Evolutionary conservation across 2,888 invertebrate genomes (phyloP), one percentile per base, ranked within the genome.

Genomic region (Falcaria lacertinaria): DNA sequence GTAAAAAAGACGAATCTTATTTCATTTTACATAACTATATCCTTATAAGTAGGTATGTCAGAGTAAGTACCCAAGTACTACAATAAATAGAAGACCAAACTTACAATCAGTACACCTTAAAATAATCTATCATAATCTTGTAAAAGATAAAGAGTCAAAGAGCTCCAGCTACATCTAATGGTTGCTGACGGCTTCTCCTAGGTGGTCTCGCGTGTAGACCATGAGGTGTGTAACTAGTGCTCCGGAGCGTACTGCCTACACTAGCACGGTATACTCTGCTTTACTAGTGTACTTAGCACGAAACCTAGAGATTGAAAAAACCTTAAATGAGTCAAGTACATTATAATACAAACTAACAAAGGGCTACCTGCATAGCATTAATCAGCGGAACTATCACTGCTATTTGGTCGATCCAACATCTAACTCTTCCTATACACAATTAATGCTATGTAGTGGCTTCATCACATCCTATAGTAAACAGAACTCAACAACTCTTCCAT

Each of bases 281-380:
- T 85, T 87, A 88, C 88, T 89, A 88, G 88, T 89, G 87, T 86
- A 87, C 86, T 87, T 89, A 89, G 87, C 89, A 88, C 89, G 89
- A 84, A 88, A 88, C 89, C 89, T 89, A 89, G 89, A 89, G 89
- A 89, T 89, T 89, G 79, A 89, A 89, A 88, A 89, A 86, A 85
- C 67, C 74, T 81, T 81, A 72, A 69, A 80, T 80, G 68, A 86
- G 71, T 80, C 76, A 86, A 54, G 57, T 69, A 80, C 61, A 69
- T 67, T 36, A 58, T 60, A 69, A 67, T 35, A 75, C 49, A 74
- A 54, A 74, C 73, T 76, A 76, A 68, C 72, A 78, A 57, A 61
- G 69, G 42, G 69, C 78, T 80, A 80, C 80, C 85, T 81, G 69
- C 85, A 88, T 78, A 87, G 84, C 86, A 86, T 86, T 86, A 85